Percentiles rank a stretch among this genome's conserved stretches.
These are phyloP conservation scores for Philaethria dido DNA, from an alignment of 2,888 invertebrate genomes.

Conservation along the genomic window DNA sequence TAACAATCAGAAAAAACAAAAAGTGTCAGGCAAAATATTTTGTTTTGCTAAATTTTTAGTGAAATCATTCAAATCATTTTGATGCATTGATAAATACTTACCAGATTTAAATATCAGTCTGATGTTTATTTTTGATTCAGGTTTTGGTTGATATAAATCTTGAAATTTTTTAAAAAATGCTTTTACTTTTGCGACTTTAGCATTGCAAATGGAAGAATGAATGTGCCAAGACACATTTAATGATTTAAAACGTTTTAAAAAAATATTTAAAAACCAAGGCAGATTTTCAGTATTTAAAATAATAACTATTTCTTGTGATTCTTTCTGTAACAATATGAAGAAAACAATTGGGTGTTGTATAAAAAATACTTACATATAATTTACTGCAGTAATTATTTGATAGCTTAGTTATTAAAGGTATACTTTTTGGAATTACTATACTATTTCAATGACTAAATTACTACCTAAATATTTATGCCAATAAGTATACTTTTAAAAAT, in stretches of 20 bases:
- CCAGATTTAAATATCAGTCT: slow-evolving; percentile 91
- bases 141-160: slow-evolving; percentile 38
- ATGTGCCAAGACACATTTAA: slow-evolving; percentile 83
- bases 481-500: too few species aligned
- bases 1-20: too few species aligned
- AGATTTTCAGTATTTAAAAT: slow-evolving; percentile 85
- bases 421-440: too few species aligned
- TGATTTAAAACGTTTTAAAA: slow-evolving; percentile 82
- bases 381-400: neutral
- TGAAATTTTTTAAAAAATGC: slow-evolving; percentile 62
- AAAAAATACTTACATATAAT: too few species aligned
- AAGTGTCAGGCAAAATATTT: too few species aligned
- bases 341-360: neutral
- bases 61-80: neutral
- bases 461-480: too few species aligned
- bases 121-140: slow-evolving; percentile 74
- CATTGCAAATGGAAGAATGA: slow-evolving; percentile 85
- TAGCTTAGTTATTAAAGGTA: neutral
- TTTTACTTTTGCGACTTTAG: slow-evolving; percentile 65
- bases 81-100: slow-evolving; percentile 62
- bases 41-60: too few species aligned
- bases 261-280: slow-evolving; percentile 86
- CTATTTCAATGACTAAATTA: too few species aligned
- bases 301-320: slow-evolving; percentile 85
- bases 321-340: slow-evolving; percentile 63